Conservation (phyloP, 2,797 vertebrate species). For the Helostoma temminkii region DNA sequence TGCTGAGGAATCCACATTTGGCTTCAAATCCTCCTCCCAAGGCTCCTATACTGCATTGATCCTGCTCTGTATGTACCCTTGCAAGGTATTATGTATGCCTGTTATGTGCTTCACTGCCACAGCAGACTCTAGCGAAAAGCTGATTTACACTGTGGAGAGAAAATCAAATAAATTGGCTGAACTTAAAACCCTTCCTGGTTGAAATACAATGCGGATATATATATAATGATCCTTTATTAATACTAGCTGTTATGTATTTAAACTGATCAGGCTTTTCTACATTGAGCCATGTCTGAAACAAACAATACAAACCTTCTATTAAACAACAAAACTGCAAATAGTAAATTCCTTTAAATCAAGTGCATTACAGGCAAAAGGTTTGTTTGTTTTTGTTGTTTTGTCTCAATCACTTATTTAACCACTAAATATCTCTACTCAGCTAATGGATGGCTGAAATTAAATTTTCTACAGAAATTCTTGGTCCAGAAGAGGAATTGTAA, state of each 20-base stretch:
- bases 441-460: no score
- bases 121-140: conserved; percentile 33
- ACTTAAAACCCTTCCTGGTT: conserved; percentile 30
- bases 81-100: conserved; percentile 58
- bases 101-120: conserved; percentile 50
- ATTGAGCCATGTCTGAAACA: conserved; percentile 20
- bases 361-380: no score
- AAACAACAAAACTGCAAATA: conserved; percentile 5
- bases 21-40: conserved; percentile 57
- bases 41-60: conserved; percentile 58
- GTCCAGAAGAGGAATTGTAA: neutral
- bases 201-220: conserved; percentile 17
- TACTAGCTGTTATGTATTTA: conserved; percentile 18
- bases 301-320: conserved; percentile 32
- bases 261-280: conserved; percentile 10
- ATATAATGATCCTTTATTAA: conserved; percentile 37
- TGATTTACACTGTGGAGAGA: conserved; percentile 31
- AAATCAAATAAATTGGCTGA: conserved; percentile 43
- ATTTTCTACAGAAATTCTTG: neutral
- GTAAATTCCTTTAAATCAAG: neutral
- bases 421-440: no score
- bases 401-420: neutral
- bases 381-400: no score
- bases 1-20: conserved; percentile 45
- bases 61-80: conserved; percentile 49